phyloP scores from a whole-genome alignment of 2,797 vertebrate species.

The Glossophaga mutica region DNA sequence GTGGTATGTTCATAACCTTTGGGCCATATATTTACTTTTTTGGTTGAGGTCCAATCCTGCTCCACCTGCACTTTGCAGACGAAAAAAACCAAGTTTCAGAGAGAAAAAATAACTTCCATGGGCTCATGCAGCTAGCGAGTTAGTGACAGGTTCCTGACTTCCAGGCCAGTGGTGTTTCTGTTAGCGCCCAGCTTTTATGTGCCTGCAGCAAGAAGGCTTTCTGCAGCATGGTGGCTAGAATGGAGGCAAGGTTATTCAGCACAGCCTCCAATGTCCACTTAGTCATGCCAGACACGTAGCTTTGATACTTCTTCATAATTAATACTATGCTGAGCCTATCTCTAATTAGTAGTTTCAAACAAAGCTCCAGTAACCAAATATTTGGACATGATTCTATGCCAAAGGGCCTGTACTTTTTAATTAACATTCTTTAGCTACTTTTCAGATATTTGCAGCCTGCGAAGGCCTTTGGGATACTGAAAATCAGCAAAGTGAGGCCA shows the following conservation, averaged over 20 bases:
- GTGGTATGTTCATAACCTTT: not conserved
- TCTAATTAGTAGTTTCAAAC: slow-evolving; percentile 47
- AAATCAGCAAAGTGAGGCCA: not conserved
- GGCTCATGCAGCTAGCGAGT: not conserved
- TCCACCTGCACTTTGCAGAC: not conserved
- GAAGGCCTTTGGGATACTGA: not conserved
- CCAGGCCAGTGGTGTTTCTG: not conserved
- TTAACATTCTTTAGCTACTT: slow-evolving; percentile 20
- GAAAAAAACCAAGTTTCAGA: not conserved
- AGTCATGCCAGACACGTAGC: not conserved
- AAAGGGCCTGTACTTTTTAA: slow-evolving; percentile 17
- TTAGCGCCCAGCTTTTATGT: not conserved
- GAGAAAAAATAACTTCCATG: not conserved
- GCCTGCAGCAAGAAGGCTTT: not conserved
- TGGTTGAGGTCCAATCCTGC: not conserved
- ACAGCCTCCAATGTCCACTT: not conserved
- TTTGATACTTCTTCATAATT: slow-evolving; percentile 21
- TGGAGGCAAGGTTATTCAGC: not conserved
- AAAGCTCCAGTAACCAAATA: slow-evolving; percentile 21
- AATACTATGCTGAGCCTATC: not conserved
- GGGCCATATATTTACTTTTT: not conserved
- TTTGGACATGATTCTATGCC: slow-evolving; percentile 5
- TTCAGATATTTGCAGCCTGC: not conserved
- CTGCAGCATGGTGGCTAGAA: not conserved
- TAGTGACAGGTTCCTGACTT: not conserved